phyloP scores from a whole-genome alignment of 1,140 invertebrate genomes.

The Ditylenchus dipsaci region DNA sequence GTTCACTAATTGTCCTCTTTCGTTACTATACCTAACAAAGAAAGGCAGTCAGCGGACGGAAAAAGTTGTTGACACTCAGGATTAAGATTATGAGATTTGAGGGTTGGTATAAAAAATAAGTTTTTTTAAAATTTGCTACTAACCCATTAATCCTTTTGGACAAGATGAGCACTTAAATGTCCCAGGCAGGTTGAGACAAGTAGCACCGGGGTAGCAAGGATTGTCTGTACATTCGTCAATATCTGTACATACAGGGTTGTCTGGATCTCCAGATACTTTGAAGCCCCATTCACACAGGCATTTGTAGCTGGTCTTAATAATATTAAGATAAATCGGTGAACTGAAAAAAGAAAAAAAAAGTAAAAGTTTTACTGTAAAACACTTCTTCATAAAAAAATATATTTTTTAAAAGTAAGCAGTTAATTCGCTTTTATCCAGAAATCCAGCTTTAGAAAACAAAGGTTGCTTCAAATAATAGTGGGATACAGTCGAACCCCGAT shows the following conservation, averaged over 20 bases:
- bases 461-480: no score
- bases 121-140: not conserved
- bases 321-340: no score
- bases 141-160: constrained; percentile 44
- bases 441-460: no score
- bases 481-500: no score
- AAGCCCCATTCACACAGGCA: constrained; percentile 55
- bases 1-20: not conserved
- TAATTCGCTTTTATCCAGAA: no score
- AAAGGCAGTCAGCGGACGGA: constrained; percentile 7
- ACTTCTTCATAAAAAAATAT: no score
- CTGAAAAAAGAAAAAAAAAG: not conserved
- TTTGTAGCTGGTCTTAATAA: constrained; percentile 28
- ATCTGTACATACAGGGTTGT: constrained; percentile 51
- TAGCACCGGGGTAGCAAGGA: constrained; percentile 51
- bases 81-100: constrained; percentile 32
- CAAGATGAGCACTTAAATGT: constrained; percentile 48
- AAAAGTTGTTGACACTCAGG: constrained; percentile 12
- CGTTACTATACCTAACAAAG: not conserved
- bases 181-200: constrained; percentile 52
- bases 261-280: constrained; percentile 34
- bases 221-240: constrained; percentile 49
- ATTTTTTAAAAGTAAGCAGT: no score
- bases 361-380: no score
- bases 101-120: not conserved